Percentiles rank a stretch among this genome's conserved stretches.
Conservation (phyloP, 2,113 vertebrate species). For the Cervus canadensis region DNA sequence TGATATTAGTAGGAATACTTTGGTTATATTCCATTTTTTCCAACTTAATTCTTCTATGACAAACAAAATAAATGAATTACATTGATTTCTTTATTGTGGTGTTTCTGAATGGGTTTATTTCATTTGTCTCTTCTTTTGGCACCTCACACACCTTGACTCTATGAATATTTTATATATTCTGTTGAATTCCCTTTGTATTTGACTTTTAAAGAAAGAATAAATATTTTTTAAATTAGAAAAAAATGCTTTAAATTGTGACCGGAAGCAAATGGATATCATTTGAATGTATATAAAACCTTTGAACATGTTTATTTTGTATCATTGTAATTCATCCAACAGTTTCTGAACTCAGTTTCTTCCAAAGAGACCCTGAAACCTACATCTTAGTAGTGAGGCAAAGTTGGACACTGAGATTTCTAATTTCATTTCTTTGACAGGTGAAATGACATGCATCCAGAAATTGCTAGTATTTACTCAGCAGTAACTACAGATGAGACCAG, state of each 20-base stretch:
- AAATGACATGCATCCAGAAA: constrained; percentile 34
- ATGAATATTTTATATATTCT: not conserved
- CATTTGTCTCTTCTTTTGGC: constrained; percentile 1
- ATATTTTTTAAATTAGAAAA: not conserved
- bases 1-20: not conserved
- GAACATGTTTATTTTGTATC: constrained; percentile 9
- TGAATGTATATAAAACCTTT: not conserved
- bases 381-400: not conserved
- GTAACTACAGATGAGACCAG: constrained; percentile 27
- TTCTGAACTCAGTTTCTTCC: constrained; percentile 4
- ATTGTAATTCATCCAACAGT: not conserved
- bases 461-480: constrained; percentile 19
- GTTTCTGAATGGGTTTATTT: not conserved
- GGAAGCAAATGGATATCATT: not conserved
- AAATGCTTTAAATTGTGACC: not conserved
- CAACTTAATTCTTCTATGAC: not conserved
- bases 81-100: not conserved
- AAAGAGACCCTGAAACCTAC: not conserved
- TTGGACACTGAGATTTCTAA: not conserved
- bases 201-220: not conserved
- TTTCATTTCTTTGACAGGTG: constrained; percentile 23
- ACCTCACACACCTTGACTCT: not conserved
- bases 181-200: not conserved
- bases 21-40: not conserved
- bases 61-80: not conserved